phyloP scores from a whole-genome alignment of 37 sponge, comb jelly and placozoan species.

The Diacarnus erythraeanus region DNA sequence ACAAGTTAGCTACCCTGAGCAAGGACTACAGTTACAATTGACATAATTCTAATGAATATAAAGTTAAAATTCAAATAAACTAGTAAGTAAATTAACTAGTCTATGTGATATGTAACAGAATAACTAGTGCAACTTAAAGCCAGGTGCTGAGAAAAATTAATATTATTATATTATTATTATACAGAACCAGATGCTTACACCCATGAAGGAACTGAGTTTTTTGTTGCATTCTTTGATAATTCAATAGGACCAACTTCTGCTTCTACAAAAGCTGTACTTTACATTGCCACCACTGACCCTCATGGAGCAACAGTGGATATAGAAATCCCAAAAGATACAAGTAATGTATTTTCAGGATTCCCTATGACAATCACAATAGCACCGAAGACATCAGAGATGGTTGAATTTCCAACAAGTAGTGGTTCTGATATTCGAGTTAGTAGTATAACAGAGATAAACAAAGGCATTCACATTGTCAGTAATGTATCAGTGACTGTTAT shows the following conservation, averaged over 20 bases:
- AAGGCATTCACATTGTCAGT: constrained; percentile 16
- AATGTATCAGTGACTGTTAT: constrained; percentile 2
- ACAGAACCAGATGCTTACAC: constrained; percentile 4
- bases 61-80: too few relatives aligned
- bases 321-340: too few relatives aligned
- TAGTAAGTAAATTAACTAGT: too few relatives aligned
- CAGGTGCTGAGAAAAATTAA: too few relatives aligned
- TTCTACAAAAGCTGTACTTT: constrained; percentile 14
- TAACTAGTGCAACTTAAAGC: too few relatives aligned
- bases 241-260: not conserved
- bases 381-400: not conserved
- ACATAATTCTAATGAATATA: too few relatives aligned
- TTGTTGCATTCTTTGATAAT: constrained; percentile 7
- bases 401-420: not conserved
- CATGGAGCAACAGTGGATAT: not conserved
- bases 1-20: too few relatives aligned
- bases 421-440: not conserved
- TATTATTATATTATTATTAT: too few relatives aligned
- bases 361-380: not conserved
- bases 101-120: too few relatives aligned
- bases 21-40: too few relatives aligned
- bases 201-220: constrained; percentile 31
- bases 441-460: not conserved
- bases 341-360: too few relatives aligned
- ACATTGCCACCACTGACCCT: not conserved